A percentile compares a stretch with the other conserved stretches of the same genome.
phyloP scores from a whole-genome alignment of 2,888 invertebrate species.

The Stenodera caucasica region DNA sequence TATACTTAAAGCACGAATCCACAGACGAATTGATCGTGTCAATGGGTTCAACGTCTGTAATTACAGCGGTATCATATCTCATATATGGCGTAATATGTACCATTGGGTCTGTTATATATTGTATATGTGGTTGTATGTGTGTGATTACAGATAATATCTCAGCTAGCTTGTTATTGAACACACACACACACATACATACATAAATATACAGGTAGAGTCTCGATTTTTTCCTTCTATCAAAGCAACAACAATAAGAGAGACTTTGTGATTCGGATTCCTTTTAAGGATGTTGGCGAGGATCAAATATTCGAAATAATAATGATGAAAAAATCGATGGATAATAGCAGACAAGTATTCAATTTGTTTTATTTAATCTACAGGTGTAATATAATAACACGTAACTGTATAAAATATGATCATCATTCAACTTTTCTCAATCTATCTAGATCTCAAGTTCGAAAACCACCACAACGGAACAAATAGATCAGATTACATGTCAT shows the following conservation, averaged over 20 bases:
- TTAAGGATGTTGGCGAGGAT: too few species aligned
- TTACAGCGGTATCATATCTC: slow-evolving; percentile 26
- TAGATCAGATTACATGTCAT: slow-evolving; percentile 37
- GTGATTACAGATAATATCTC: slow-evolving; percentile 25
- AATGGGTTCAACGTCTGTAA: slow-evolving; percentile 24
- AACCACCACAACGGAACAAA: slow-evolving; percentile 23
- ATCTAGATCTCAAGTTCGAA: slow-evolving; percentile 12
- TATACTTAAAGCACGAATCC: slow-evolving; percentile 18
- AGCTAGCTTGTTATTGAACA: slow-evolving; percentile 19
- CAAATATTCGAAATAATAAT: too few species aligned
- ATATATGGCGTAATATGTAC: slow-evolving; percentile 26
- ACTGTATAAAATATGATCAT: slow-evolving; percentile 24
- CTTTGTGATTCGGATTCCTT: too few species aligned
- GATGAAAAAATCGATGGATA: neutral
- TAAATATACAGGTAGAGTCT: too few species aligned
- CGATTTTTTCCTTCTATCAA: too few species aligned
- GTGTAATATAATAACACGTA: slow-evolving; percentile 22
- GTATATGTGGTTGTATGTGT: slow-evolving; percentile 16
- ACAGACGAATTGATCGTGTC: slow-evolving; percentile 19
- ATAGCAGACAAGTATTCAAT: slow-evolving; percentile 16
- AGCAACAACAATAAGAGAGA: too few species aligned
- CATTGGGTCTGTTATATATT: slow-evolving; percentile 16
- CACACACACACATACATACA: neutral
- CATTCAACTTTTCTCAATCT: slow-evolving; percentile 15
- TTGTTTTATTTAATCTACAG: slow-evolving; percentile 20